phyloP scores from a whole-genome alignment of 2,888 invertebrate species.

The Acanthosepion esculentum region DNA sequence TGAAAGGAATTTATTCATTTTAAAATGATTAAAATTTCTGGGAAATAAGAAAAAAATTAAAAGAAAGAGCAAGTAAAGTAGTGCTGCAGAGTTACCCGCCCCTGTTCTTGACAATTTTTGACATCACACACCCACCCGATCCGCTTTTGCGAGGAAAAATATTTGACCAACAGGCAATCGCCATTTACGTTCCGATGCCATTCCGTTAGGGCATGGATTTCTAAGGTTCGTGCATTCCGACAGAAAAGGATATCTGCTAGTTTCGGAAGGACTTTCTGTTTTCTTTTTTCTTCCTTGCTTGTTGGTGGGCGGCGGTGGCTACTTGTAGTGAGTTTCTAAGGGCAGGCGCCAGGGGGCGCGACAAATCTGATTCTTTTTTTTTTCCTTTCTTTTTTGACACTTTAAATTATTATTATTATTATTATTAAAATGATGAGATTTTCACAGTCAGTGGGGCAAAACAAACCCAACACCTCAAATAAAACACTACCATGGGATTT shows the following conservation, averaged over 20 bases:
- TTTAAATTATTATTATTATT: background rate
- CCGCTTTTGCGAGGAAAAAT: background rate
- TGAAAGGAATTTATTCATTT: background rate
- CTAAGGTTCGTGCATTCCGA: background rate
- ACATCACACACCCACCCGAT: constrained; percentile 5
- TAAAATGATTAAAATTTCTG: background rate
- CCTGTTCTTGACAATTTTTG: constrained; percentile 20
- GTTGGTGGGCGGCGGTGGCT: constrained; percentile 22
- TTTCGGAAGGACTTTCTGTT: background rate
- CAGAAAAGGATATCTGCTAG: background rate
- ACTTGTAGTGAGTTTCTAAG: background rate
- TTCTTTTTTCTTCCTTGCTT: background rate
- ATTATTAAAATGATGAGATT: constrained; percentile 13
- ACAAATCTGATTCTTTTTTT: background rate
- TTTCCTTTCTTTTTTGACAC: background rate
- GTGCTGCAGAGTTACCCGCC: background rate
- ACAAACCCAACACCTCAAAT: background rate
- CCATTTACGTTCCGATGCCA: constrained; percentile 33
- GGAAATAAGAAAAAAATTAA: background rate
- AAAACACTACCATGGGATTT: background rate
- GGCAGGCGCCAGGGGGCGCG: constrained; percentile 33
- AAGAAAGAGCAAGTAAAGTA: background rate
- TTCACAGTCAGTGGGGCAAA: constrained; percentile 8
- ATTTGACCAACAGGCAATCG: background rate
- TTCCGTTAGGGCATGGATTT: background rate